Evolutionary conservation across 2,113 vertebrate species (phyloP).

Genomic region (Penelope pileata): DNA sequence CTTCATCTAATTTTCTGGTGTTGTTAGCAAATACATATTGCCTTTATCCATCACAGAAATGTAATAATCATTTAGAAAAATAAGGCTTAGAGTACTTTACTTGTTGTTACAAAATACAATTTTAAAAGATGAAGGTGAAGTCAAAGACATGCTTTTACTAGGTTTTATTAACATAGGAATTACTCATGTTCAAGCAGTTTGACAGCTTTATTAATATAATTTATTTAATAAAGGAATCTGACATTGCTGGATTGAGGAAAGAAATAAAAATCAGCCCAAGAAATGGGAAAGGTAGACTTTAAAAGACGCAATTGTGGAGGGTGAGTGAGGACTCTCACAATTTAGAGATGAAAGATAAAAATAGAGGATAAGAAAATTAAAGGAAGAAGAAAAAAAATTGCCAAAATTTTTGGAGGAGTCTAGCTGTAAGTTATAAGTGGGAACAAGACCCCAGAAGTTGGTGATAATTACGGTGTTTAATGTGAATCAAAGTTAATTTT

Average conservation of each 20-base stretch:
- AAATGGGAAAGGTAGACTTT: not conserved
- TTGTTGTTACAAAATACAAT: constrained; percentile 8
- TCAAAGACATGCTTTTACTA: not conserved
- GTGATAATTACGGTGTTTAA: not conserved
- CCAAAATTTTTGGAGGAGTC: not conserved
- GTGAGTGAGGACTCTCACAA: not conserved
- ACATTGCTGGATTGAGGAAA: not conserved
- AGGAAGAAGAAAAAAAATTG: not conserved
- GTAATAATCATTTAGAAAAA: constrained; percentile 11
- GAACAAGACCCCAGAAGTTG: not conserved
- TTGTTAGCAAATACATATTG: constrained; percentile 14
- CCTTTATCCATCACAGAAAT: constrained; percentile 15
- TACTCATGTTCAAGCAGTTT: not conserved
- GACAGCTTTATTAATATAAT: constrained; percentile 23
- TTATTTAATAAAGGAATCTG: constrained; percentile 10
- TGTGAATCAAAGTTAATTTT: not conserved
- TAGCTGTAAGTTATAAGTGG: not conserved
- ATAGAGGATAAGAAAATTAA: not conserved
- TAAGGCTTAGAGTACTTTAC: not conserved
- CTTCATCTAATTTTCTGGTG: constrained; percentile 30
- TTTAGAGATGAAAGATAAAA: not conserved
- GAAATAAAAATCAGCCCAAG: not conserved
- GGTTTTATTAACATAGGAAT: constrained; percentile 8
- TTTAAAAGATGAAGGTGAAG: not conserved
- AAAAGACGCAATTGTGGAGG: not conserved